These are phyloP conservation scores for Brachirus orientalis DNA, from an alignment of 2,113 vertebrate species.

Conservation along the genomic window DNA sequence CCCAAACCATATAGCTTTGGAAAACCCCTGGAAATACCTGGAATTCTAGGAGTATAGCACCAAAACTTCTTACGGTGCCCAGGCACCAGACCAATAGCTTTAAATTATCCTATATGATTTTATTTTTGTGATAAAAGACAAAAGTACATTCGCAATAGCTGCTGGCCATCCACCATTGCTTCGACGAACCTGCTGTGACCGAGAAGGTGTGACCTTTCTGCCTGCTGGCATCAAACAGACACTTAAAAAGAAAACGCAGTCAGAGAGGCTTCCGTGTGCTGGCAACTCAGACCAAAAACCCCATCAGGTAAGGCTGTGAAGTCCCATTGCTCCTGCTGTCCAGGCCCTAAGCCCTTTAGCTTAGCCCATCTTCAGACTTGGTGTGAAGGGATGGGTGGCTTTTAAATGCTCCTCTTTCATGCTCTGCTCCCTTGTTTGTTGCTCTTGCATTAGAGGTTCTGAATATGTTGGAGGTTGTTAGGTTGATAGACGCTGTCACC, in stretches of 20 bases:
- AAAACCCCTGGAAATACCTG: constrained; percentile 82
- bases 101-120: constrained; percentile 64
- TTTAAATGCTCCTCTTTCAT: constrained; percentile 72
- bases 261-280: constrained; percentile 76
- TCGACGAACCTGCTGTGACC: constrained; percentile 77
- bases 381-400: constrained; percentile 50
- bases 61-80: constrained; percentile 77
- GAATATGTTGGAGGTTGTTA: constrained; percentile 65
- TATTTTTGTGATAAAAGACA: constrained; percentile 65
- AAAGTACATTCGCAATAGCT: constrained; percentile 73
- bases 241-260: constrained; percentile 79
- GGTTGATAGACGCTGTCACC: constrained; percentile 44
- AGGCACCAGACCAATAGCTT: constrained; percentile 80
- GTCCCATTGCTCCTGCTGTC: constrained; percentile 76
- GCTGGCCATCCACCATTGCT: constrained; percentile 58
- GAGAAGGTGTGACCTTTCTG: constrained; percentile 81
- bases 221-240: constrained; percentile 79
- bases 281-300: constrained; percentile 78
- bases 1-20: constrained; percentile 78
- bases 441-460: too few relatives aligned
- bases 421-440: constrained; percentile 68
- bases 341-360: constrained; percentile 67
- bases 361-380: constrained; percentile 53
- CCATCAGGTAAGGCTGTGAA: constrained; percentile 86
- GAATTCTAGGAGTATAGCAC: constrained; percentile 81